Evolutionary conservation across 1,140 invertebrate genomes (phyloP), one percentile per base, ranked within the genome.

Genomic region (Ceratoteleas bidentatus): DNA sequence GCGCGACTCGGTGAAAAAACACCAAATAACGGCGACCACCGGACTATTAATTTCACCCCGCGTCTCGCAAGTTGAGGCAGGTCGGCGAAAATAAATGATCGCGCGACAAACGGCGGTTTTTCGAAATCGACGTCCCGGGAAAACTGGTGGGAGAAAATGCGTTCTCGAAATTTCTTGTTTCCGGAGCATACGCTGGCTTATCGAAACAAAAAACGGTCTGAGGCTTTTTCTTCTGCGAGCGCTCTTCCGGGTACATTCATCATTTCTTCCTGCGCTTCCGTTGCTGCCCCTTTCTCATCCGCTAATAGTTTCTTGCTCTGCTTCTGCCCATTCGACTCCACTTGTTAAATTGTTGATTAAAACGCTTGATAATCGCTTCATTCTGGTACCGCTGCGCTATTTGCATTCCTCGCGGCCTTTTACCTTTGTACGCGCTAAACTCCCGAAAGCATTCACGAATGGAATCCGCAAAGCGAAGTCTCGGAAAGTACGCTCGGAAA

Each of bases 251-350:
- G 73, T 86, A 76, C 69, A 81, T 74, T 74, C 66, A 80, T 78
- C 79, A 76, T 81, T 84, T 84, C 81, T 85, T 83, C 74, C 61
- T 81, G 72, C 68, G 65, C 76, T 85, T 84, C 80, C 83, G 80
- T 81, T 84, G 77, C 83, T 72, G 64, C 74, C 83, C 76, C 82
- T 84, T 81, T 85, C 74, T 77, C 81, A 53, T 57, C 24, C 53
- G 66, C 53, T 81, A 74, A 74, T 75, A 74, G 64, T 81, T 74
- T 74, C 61, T 79, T 68, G 53, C 64, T 72, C 72, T 60, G 54
- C 49, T 74, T 77, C 64, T 81, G 36, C 15, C 75, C 62, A 76
- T 77, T 82, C 75, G 74, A 54, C 77, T 80, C 77, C 78, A 74
- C 70, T 82, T 73, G 68, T 73, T 68, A 66, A 79, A 65, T 80